Evolutionary conservation across 1,140 invertebrate genomes (phyloP).

Genomic region (Liolophura sinensis): DNA sequence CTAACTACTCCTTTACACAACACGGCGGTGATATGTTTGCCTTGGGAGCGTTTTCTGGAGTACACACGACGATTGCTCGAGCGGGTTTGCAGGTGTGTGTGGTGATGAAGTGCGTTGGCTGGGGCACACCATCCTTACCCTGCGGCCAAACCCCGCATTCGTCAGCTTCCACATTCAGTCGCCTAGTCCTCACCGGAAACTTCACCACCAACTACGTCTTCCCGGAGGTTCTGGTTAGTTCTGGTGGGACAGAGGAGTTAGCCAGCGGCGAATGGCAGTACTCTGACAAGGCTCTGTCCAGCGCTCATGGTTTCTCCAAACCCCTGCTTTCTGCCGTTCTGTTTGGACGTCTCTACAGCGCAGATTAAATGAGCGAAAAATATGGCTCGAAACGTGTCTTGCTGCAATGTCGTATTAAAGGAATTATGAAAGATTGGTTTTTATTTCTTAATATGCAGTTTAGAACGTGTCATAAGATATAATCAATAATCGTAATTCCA

Average conservation of each 20-base stretch:
- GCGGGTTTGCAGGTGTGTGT: constrained; percentile 48
- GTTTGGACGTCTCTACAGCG: constrained; percentile 28
- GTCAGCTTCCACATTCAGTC: constrained; percentile 26
- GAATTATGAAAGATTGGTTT: too few species aligned
- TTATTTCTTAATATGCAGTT: too few species aligned
- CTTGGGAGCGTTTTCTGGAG: constrained; percentile 48
- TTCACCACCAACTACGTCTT: constrained; percentile 37
- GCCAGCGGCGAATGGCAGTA: constrained; percentile 16
- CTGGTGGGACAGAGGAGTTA: constrained; percentile 5
- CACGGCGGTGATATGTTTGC: constrained; percentile 24
- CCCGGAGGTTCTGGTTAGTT: constrained; percentile 34
- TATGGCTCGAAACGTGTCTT: too few species aligned
- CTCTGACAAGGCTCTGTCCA: constrained; percentile 4
- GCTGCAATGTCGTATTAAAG: too few species aligned
- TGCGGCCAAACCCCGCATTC: constrained; percentile 27
- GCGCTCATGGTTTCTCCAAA: constrained; percentile 3
- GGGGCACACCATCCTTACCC: constrained; percentile 7
- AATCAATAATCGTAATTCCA: too few species aligned
- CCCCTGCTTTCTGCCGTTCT: constrained; percentile 28
- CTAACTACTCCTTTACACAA: constrained; percentile 21
- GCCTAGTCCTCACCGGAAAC: constrained; percentile 25
- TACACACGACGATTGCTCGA: constrained; percentile 35
- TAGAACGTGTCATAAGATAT: too few species aligned
- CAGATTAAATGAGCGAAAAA: constrained; percentile 11
- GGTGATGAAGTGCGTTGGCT: constrained; percentile 34